Conservation (phyloP, 1,140 invertebrate genomes). For the Panagrolaimus sp. region DNA sequence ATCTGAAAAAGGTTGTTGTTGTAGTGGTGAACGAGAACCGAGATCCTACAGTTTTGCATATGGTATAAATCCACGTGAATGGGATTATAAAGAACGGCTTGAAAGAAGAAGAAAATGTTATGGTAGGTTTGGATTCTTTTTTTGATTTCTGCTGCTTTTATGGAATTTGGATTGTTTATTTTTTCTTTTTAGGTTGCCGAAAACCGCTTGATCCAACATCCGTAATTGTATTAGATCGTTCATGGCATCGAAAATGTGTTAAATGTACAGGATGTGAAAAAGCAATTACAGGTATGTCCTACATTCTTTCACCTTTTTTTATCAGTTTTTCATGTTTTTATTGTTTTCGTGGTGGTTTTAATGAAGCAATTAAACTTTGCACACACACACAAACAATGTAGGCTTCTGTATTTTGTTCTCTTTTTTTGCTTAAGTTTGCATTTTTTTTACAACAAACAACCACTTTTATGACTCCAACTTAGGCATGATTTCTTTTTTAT, state of each 20-base stretch:
- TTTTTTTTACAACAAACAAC: too few relatives aligned
- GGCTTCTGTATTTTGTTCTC: too few relatives aligned
- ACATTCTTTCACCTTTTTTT: too few relatives aligned
- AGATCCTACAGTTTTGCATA: conserved; percentile 11
- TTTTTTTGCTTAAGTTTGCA: too few relatives aligned
- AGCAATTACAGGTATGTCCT: background rate
- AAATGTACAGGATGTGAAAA: conserved; percentile 1
- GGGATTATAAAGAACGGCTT: background rate
- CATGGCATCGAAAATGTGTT: conserved; percentile 13
- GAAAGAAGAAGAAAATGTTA: conserved; percentile 4
- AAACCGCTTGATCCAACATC: background rate
- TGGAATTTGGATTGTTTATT: background rate
- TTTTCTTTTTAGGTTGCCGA: conserved; percentile 1
- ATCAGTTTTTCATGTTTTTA: too few relatives aligned
- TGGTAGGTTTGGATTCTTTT: background rate
- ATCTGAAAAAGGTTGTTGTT: background rate
- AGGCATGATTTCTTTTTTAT: too few relatives aligned
- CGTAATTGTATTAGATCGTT: conserved; percentile 1
- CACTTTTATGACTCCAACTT: too few relatives aligned
- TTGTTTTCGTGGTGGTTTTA: too few relatives aligned
- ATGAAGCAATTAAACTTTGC: too few relatives aligned
- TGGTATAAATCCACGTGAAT: background rate
- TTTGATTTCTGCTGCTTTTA: background rate
- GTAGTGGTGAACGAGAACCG: conserved; percentile 5
- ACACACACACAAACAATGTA: too few relatives aligned